Percentiles rank a stretch among this genome's conserved stretches.
phyloP scores from a whole-genome alignment of 2,113 vertebrate species.

The Mormoops blainvillei region DNA sequence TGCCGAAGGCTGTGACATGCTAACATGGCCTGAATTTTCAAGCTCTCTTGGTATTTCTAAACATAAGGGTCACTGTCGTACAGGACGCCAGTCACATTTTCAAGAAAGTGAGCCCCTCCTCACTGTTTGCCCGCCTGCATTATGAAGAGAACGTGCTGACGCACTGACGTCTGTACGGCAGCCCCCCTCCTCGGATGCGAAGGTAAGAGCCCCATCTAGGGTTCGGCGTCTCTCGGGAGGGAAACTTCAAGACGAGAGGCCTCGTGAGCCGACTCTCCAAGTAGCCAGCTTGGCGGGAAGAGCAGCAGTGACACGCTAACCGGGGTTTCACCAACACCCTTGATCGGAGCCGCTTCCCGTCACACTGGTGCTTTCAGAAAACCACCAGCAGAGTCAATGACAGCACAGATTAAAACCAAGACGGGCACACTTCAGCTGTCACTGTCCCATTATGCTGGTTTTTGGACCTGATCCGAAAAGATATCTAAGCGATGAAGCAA shows the following conservation, averaged over 20 bases:
- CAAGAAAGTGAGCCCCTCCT: background rate
- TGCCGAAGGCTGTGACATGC: background rate
- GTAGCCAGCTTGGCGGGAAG: background rate
- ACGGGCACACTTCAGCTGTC: background rate
- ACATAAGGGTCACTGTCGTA: background rate
- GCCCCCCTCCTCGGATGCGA: no score
- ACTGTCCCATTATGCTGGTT: background rate
- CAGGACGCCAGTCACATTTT: conserved; percentile 8
- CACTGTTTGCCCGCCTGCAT: background rate
- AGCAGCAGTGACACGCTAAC: background rate
- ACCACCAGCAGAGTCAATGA: background rate
- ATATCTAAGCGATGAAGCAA: background rate
- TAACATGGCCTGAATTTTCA: background rate
- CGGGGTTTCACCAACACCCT: background rate
- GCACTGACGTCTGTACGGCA: conserved; percentile 23
- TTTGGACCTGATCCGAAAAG: background rate
- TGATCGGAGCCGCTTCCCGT: background rate
- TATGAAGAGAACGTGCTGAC: conserved; percentile 34
- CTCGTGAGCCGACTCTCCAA: background rate
- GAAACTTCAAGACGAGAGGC: conserved; percentile 6
- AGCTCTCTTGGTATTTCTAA: background rate
- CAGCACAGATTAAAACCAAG: background rate
- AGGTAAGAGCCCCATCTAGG: conserved; percentile 44
- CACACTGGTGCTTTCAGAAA: background rate
- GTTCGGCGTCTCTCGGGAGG: conserved; percentile 50